Percentiles rank a stretch among this genome's conserved stretches.
phyloP scores from a whole-genome alignment of 2,113 vertebrate species.

The Aspidoscelis tigris region DNA sequence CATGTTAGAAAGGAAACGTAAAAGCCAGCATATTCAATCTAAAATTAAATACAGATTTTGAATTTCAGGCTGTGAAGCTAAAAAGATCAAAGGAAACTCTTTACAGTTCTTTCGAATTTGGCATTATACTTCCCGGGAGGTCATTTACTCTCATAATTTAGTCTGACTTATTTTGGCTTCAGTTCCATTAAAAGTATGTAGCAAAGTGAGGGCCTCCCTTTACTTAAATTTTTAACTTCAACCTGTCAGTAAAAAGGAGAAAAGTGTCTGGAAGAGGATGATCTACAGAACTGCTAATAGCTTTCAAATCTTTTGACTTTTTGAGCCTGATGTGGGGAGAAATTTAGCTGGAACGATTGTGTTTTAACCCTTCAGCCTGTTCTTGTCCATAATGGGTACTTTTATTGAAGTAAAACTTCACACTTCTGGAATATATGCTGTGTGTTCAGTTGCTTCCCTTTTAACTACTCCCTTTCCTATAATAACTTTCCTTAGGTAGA shows the following conservation, averaged over 20 bases:
- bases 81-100: conserved; percentile 84
- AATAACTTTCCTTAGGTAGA: conserved; percentile 57
- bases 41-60: conserved; percentile 85
- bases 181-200: conserved; percentile 81
- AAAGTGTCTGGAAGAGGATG: conserved; percentile 75
- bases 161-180: conserved; percentile 86
- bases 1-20: conserved; percentile 80
- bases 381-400: conserved; percentile 55
- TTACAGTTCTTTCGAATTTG: conserved; percentile 81
- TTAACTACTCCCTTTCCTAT: conserved; percentile 46
- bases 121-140: conserved; percentile 81
- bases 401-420: conserved; percentile 61
- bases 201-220: conserved; percentile 73
- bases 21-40: conserved; percentile 80
- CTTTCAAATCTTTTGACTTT: conserved; percentile 80
- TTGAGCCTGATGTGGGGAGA: conserved; percentile 71
- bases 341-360: conserved; percentile 72
- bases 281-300: conserved; percentile 77
- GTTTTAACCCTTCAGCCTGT: conserved; percentile 74
- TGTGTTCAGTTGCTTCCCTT: conserved; percentile 30
- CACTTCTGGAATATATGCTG: conserved; percentile 44
- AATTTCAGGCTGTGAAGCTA: conserved; percentile 81
- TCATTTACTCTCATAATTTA: conserved; percentile 86
- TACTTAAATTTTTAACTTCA: conserved; percentile 82
- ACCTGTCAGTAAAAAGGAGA: conserved; percentile 74